Base-by-base conservation (phyloP, 92 coral and sea anemone genomes). In the Porites divaricata region DNA sequence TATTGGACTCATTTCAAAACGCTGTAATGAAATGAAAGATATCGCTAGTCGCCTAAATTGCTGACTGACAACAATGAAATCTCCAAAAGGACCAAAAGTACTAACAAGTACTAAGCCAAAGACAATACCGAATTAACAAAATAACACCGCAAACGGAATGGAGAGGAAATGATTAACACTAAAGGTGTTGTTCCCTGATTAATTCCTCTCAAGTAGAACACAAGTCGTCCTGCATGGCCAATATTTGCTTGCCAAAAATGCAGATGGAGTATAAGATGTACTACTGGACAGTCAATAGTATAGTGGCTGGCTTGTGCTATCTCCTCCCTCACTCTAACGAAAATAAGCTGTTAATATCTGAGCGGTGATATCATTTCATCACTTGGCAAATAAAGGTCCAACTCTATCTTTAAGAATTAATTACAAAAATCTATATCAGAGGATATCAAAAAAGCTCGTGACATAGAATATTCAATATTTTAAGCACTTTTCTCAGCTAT, bases 81-180 rank as follows among this genome's bases (percentile, higher is more conserved):
- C 51, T 50, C 25, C 59, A 72, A 49, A n/a, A 35, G 45, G 45
- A 35, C 45, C 45, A 35, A 35, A 35, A 35, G 45, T 35, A 35
- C 45, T 35, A 35, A 35, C 3, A 35, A 35, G n/a, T n/a, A n/a
- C n/a, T n/a, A n/a, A 4, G 45, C 45, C 45, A 35, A 35, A 35
- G 45, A 35, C 5, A 35, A 35, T 35, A 3, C 45, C n/a, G n/a
- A 35, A 35, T 35, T 35, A 35, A 35, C 45, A 35, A 35, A 35
- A 69, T 63, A 8, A 63, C 21, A 19, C 6, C n/a, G 10, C 49
- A 24, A 35, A 70, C 5, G 41, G 54, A 72, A 72, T 72, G 48
- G 51, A 45, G 63, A 20, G 70, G 61, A 57, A 79, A 22, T 64
- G 74, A 80, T 80, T 67, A 80, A 68, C 76, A 28, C 76, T 23